These are phyloP conservation scores for Latrodectus hesperus DNA, from an alignment of 2,888 invertebrate species.

Conservation along the genomic window DNA sequence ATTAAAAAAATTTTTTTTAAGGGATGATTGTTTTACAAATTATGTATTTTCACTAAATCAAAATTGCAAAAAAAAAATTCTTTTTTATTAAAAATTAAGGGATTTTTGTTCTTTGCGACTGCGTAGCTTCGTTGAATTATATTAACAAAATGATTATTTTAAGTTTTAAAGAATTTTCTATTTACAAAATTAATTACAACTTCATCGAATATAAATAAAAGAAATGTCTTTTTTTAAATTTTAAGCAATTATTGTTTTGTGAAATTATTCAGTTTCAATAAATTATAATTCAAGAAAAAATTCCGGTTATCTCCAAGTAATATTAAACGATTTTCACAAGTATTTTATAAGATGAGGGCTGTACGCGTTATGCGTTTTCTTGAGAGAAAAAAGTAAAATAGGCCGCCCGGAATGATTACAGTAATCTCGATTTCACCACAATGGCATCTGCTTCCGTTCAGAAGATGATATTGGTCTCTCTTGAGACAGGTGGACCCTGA, in stretches of 20 bases:
- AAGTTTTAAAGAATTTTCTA: too few species aligned
- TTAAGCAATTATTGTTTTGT: neutral
- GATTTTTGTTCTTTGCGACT: too few species aligned
- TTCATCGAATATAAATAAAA: too few species aligned
- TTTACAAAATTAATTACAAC: too few species aligned
- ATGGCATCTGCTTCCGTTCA: constrained; percentile 68
- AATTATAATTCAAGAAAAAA: neutral
- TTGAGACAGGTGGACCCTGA: constrained; percentile 53
- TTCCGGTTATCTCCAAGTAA: neutral
- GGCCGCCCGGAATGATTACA: constrained; percentile 49
- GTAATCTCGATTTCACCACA: constrained; percentile 63
- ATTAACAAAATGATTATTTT: too few species aligned
- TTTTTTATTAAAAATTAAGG: too few species aligned
- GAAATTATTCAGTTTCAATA: neutral
- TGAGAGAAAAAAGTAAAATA: constrained; percentile 30
- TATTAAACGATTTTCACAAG: neutral
- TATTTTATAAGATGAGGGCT: constrained; percentile 17
- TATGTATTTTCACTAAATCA: too few species aligned
- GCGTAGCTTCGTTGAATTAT: too few species aligned
- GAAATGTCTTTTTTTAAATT: too few species aligned
- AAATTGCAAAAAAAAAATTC: too few species aligned
- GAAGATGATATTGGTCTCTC: constrained; percentile 31
- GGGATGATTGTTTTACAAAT: too few species aligned
- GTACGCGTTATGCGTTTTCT: neutral
- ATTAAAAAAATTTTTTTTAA: too few species aligned